A percentile compares a stretch with the other conserved stretches of the same genome.
phyloP scores from a whole-genome alignment of 2,113 vertebrate species.

The Myrmophylax atrothorax region DNA sequence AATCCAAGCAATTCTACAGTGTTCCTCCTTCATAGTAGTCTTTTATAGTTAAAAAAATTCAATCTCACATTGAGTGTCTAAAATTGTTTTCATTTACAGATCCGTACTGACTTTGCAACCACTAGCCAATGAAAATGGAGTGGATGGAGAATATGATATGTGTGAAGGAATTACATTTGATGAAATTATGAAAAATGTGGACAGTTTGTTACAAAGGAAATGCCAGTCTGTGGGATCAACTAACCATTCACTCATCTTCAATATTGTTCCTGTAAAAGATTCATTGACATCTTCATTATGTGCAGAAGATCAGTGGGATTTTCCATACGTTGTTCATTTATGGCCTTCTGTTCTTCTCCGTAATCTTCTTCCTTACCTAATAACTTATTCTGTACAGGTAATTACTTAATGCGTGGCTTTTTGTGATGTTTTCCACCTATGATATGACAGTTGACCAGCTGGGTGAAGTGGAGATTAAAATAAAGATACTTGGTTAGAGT shows the following conservation, averaged over 20 bases:
- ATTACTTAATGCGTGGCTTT: not conserved
- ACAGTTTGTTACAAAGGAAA: slow-evolving; percentile 77
- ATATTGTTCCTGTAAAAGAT: slow-evolving; percentile 89
- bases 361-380: slow-evolving; percentile 92
- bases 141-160: slow-evolving; percentile 65
- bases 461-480: not conserved
- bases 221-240: slow-evolving; percentile 74
- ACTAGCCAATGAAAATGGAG: slow-evolving; percentile 31
- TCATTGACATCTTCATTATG: slow-evolving; percentile 77
- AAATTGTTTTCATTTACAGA: slow-evolving; percentile 70
- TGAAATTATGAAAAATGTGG: slow-evolving; percentile 79
- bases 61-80: not conserved
- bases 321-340: slow-evolving; percentile 91
- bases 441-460: not conserved
- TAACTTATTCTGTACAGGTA: slow-evolving; percentile 84
- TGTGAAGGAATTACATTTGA: slow-evolving; percentile 91
- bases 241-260: slow-evolving; percentile 81
- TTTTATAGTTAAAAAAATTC: not conserved
- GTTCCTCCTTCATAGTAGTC: not conserved
- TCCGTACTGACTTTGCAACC: slow-evolving; percentile 87
- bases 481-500: not conserved
- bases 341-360: slow-evolving; percentile 91
- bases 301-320: slow-evolving; percentile 85
- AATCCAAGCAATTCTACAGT: not conserved
- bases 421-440: not conserved